Base-by-base conservation (phyloP, 2,113 vertebrate genomes). In the Chloropsis hardwickii region DNA sequence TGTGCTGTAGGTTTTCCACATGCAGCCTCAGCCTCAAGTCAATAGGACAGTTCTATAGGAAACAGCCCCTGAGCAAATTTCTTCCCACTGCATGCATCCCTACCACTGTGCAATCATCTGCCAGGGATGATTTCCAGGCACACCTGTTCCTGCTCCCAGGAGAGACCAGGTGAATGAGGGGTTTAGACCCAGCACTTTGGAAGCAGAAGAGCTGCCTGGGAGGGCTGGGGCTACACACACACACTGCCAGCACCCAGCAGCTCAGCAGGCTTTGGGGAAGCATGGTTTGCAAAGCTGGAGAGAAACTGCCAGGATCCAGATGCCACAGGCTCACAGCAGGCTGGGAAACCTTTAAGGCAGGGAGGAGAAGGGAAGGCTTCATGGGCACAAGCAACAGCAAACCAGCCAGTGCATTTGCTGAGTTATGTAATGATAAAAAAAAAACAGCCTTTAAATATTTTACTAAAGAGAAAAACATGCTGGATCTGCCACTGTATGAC, bases 311-410 rank as follows among this genome's bases (percentile, higher is more conserved):
- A 61, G n/a, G 51, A 19, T 42, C 11, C 73, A 60, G 33, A 8
- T 1, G 5, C 14, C 0, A 0, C 51, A 24, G 70, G 9, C 7
- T 12, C 2, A 6, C 57, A 60, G 50, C 20, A 64, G 58, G 4
- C 35, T 2, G 2, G 39, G 50, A 78, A 70, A 57, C 28, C n/a
- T 70, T 65, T 12, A 31, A 48, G 64, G 50, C 42, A 45, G 27
- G 16, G 60, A 44, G 48, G 24, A 64, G 81, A 28, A 48, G 28
- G 9, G 47, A 21, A 54, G 29, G 14, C 29, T 35, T 54, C 12
- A 4, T 4, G n/a, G 28, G 56, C 20, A 54, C 24, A 21, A 50
- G 31, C 9, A 48, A 33, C 53, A 80, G 57, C 40, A 40, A 39
- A 69, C 22, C 60, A 65, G 28, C 7, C 78, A 69, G 14, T 48